A percentile compares a stretch with the other conserved stretches of the same genome.
Conservation (phyloP, 2,797 vertebrate species). For the Columba guinea region DNA sequence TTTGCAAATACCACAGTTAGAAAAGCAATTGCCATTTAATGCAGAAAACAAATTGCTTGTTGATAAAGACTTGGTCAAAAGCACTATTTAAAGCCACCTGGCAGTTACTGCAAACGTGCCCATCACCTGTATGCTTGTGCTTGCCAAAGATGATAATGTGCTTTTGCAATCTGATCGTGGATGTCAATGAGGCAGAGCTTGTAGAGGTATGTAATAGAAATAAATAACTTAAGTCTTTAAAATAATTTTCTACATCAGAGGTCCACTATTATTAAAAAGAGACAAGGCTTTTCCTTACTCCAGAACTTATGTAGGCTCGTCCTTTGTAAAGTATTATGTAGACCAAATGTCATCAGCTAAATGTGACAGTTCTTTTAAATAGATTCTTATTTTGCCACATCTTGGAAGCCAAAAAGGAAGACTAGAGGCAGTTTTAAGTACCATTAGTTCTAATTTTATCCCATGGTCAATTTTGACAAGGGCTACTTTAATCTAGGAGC, state of each 20-base stretch:
- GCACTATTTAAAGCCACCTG: neutral
- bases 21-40: neutral
- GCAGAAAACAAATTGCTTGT: neutral
- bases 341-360: neutral
- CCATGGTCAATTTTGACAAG: neutral
- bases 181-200: neutral
- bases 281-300: neutral
- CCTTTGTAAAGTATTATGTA: neutral
- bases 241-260: neutral
- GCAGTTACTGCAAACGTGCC: neutral
- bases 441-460: neutral
- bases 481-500: neutral
- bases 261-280: neutral
- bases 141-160: neutral
- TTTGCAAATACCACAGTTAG: neutral
- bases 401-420: neutral
- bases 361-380: neutral
- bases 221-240: accelerated
- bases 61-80: neutral
- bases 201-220: neutral
- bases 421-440: neutral
- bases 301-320: neutral
- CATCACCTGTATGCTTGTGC: neutral
- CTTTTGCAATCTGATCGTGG: neutral
- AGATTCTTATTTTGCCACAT: neutral